Percentiles rank a stretch among this genome's conserved stretches.
Evolutionary conservation across 2,113 vertebrate species (phyloP).

Genomic region (Galemys pyrenaicus): DNA sequence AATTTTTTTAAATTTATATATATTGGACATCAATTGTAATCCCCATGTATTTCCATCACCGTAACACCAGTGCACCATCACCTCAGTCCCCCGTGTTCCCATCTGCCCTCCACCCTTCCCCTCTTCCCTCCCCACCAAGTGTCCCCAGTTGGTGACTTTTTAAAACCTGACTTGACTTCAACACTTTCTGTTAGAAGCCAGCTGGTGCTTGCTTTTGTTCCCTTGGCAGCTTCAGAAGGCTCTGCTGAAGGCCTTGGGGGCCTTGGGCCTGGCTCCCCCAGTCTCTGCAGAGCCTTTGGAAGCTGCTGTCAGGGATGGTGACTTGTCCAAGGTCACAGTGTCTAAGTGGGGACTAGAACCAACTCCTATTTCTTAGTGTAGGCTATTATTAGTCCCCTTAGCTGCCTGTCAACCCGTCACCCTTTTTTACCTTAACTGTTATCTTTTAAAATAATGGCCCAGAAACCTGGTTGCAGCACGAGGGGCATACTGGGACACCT

Average conservation of each 20-base stretch:
- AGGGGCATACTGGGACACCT: neutral
- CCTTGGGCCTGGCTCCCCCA: too few species aligned
- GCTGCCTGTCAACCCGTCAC: neutral
- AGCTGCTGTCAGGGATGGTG: neutral
- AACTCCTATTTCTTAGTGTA: neutral
- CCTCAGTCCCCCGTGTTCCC: too few species aligned
- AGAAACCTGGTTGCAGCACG: neutral
- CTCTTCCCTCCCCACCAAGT: too few species aligned
- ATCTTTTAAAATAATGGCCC: neutral
- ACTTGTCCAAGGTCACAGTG: neutral
- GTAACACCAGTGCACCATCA: too few species aligned
- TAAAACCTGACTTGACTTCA: neutral
- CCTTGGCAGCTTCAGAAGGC: neutral
- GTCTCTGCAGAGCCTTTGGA: neutral
- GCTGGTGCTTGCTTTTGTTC: neutral
- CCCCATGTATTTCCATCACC: too few species aligned
- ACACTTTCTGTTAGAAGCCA: neutral
- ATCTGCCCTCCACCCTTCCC: too few species aligned
- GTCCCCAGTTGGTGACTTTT: too few species aligned
- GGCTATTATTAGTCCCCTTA: neutral
- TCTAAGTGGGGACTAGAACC: neutral
- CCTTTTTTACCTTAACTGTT: neutral
- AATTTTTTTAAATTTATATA: too few species aligned
- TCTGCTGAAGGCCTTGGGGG: rapidly evolving
- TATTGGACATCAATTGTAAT: too few species aligned